A percentile compares a stretch with the other conserved stretches of the same genome.
phyloP scores from a whole-genome alignment of 2,797 vertebrate species.

The Sebastiscus tertius region DNA sequence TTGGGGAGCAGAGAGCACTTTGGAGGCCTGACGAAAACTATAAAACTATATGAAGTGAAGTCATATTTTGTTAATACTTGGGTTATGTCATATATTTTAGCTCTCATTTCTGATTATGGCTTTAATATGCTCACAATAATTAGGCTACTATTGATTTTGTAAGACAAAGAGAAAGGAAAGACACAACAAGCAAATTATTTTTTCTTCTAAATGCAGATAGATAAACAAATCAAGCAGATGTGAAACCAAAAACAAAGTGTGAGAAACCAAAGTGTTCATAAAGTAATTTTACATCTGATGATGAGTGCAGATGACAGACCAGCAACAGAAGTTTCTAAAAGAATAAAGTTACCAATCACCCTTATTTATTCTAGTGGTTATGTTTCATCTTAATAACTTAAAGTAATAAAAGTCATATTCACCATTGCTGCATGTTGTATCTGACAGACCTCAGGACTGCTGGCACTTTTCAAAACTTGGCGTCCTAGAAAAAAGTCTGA shows the following conservation, averaged over 20 bases:
- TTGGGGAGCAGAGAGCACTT: not conserved
- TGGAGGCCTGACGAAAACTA: not conserved
- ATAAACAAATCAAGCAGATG: not conserved
- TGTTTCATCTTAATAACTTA: not conserved
- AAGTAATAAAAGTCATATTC: constrained; percentile 72
- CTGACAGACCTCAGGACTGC: constrained; percentile 76
- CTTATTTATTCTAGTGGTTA: not conserved
- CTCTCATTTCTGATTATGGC: not conserved
- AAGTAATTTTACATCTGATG: not conserved
- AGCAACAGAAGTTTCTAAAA: not conserved
- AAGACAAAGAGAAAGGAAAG: not conserved
- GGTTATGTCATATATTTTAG: not conserved
- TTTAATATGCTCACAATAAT: not conserved
- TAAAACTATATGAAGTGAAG: not conserved
- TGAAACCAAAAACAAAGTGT: constrained; percentile 10
- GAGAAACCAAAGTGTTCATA: not conserved
- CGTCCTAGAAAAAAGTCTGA: constrained; percentile 82
- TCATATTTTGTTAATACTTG: not conserved
- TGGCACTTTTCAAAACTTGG: constrained; percentile 75
- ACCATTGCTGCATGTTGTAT: constrained; percentile 87
- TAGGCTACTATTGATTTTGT: not conserved
- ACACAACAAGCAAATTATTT: not conserved
- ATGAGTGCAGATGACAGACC: constrained; percentile 5
- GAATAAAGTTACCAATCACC: not conserved
- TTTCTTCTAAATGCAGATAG: not conserved